Base-by-base conservation (phyloP, 1,140 invertebrate species). In the Papilio glaucus region DNA sequence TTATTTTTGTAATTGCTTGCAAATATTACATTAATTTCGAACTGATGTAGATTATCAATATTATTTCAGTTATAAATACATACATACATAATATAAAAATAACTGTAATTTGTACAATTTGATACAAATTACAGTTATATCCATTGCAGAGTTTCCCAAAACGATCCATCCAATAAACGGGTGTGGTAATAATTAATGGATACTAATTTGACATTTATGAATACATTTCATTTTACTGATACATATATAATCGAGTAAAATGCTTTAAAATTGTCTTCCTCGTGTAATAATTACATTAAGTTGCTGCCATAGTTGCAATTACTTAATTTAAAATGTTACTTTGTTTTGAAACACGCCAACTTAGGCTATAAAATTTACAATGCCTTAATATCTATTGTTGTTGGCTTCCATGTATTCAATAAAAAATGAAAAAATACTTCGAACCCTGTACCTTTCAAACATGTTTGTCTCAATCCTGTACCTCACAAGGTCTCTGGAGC, bases 401-500 rank as follows among this genome's bases (percentile, higher is more conserved):
- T 53, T 53, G 21, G 12, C 21, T 24, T 10, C 9, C 21, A 53
- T 12, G 21, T 12, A 53, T 24, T 24, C 9, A 7, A 9, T 24
- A 24, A 21, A 4, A 24, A 7, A 45, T 49, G 1, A 57, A 57
- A 9, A 57, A 53, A 24, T 21, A 4, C 18, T 9, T 57, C 0
- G 21, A 57, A 4, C 4, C 4, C 49, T 26, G 10, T 49, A 69
- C 67, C 67, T 49, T 53, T 39, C 42, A 12, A 41, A 42, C 41
- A 49, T 69, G n/a, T 49, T 67, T 38, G 12, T 62, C 60, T 26
- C 42, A 53, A 69, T 69, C 67, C 42, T 26, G 9, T 53, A 49
- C 26, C 8, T 53, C 41, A 69, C 67, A 38, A 8, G 2, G 5
- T 37, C 29, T 49, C 26, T 26, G 42, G 8, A 3, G 26, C 42